Evolutionary conservation across 1,140 invertebrate genomes (phyloP), one percentile per base, ranked within the genome.

Genomic region (Physella acuta): DNA sequence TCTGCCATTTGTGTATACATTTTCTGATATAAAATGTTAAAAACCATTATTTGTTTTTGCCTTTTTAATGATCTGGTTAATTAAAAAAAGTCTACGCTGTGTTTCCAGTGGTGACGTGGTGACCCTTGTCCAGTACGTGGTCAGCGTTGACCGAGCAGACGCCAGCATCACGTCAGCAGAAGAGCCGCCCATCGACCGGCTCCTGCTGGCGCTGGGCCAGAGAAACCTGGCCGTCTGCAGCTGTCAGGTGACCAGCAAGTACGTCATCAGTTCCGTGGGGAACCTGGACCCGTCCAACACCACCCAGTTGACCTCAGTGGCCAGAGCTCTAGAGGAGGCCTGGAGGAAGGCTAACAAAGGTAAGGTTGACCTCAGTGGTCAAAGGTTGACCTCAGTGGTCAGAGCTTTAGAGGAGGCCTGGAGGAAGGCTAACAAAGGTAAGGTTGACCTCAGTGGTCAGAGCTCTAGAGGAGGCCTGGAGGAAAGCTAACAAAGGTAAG

Each of bases 341-440:
- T 74, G 73, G 73, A 70, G 20, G 33, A 36, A 69, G 16, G 53
- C 39, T 34, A 74, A 74, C 51, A 61, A n/a, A 68, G 68, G 73
- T 74, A 72, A 70, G 44, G 2, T 20, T 49, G 20, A 55, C 44
- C 52, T 67, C 28, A n/a, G n/a, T n/a, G n/a, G n/a, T n/a, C n/a
- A n/a, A n/a, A n/a, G n/a, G 31, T 8, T 74, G 4, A 52, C 16
- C 2, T 3, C 33, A 20, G 39, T 67, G 30, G 24, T 64, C 33
- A 68, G n/a, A 24, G 51, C 70, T 33, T 31, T 74, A 8, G 51
- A 17, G 53, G 36, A 70, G 17, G 33, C 68, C 3, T 74, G 73
- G 73, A 70, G 20, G 33, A 36, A 69, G 16, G 53, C 39, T 34
- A 74, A 74, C 51, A 61, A n/a, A 68, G 68, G 73, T 74, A 72